phyloP scores from a whole-genome alignment of 2,797 vertebrate species.

The Steatocranus sp. region DNA sequence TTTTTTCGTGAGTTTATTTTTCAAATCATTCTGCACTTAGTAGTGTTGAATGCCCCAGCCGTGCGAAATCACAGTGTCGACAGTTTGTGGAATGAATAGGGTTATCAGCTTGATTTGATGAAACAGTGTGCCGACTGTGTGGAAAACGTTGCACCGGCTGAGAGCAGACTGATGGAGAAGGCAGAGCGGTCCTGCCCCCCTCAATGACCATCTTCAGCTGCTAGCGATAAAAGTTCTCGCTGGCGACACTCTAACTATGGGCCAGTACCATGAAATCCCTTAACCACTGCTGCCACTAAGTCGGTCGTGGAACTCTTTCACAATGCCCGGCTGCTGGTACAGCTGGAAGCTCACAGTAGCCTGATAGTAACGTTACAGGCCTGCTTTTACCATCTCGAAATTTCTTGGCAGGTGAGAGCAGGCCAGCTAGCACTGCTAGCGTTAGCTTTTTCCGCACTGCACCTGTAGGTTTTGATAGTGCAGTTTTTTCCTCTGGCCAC shows the following conservation, averaged over 20 bases:
- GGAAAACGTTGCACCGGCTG: slow-evolving; percentile 19
- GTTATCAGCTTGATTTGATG: neutral
- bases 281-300: neutral
- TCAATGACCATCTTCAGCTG: slow-evolving; percentile 30
- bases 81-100: slow-evolving; percentile 1
- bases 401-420: slow-evolving; percentile 57
- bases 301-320: slow-evolving; percentile 1
- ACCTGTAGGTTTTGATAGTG: slow-evolving; percentile 36
- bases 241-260: slow-evolving; percentile 21
- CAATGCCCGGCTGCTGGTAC: slow-evolving; percentile 43
- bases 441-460: slow-evolving; percentile 26
- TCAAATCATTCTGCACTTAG: neutral
- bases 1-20: neutral
- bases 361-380: slow-evolving; percentile 46
- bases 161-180: slow-evolving; percentile 22
- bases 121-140: neutral
- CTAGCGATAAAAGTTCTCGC: slow-evolving; percentile 17
- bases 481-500: slow-evolving; percentile 28
- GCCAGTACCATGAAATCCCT: neutral
- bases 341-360: slow-evolving; percentile 24
- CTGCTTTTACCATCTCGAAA: slow-evolving; percentile 66
- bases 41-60: neutral
- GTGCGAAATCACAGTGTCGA: neutral
- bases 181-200: slow-evolving; percentile 32
- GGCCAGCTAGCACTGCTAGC: slow-evolving; percentile 47